phyloP scores from a whole-genome alignment of 2,797 vertebrate genomes.

The Sebastes alutus region DNA sequence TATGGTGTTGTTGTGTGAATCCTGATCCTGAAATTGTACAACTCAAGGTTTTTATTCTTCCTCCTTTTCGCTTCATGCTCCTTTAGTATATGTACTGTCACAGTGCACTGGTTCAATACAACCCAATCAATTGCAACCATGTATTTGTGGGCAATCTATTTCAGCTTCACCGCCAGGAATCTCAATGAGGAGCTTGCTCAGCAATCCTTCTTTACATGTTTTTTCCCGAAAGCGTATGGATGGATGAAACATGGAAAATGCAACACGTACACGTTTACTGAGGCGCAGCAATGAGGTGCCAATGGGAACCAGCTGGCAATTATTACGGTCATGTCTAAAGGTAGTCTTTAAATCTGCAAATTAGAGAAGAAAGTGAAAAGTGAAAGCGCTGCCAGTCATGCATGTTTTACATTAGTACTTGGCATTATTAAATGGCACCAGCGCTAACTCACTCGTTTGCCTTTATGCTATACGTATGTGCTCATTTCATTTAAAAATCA shows the following conservation, averaged over 20 bases:
- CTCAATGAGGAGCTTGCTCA: neutral
- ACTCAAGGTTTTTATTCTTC: neutral
- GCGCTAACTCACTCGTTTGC: neutral
- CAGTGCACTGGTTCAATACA: neutral
- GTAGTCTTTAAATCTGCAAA: constrained; percentile 1
- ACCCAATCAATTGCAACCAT: neutral
- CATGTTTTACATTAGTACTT: constrained; percentile 8
- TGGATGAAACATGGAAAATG: neutral
- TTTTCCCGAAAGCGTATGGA: neutral
- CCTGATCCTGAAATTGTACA: neutral
- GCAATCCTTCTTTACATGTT: neutral
- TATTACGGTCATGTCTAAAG: neutral
- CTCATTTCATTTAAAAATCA: neutral
- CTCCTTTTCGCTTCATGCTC: neutral
- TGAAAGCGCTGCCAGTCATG: neutral
- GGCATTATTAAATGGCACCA: neutral
- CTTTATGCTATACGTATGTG: neutral
- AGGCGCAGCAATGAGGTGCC: neutral
- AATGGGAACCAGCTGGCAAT: constrained; percentile 13
- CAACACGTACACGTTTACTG: neutral
- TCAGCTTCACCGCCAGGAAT: neutral
- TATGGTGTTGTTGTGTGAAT: neutral
- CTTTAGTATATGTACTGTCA: neutral
- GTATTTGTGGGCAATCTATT: neutral
- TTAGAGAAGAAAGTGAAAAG: neutral